A percentile compares a stretch with the other conserved stretches of the same genome.
Evolutionary conservation across 2,888 invertebrate species (phyloP).

Genomic region (Lithophane socia): DNA sequence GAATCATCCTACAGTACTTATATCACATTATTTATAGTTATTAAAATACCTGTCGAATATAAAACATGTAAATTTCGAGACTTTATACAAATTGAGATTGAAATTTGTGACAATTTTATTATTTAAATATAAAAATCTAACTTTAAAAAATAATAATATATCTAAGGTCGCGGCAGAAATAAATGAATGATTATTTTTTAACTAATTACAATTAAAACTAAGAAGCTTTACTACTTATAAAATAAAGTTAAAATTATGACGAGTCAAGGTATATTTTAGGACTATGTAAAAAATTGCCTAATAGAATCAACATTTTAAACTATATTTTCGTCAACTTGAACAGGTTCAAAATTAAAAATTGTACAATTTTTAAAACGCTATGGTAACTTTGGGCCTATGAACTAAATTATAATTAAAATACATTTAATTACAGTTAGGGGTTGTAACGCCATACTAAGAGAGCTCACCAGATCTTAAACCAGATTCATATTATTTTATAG

Average conservation of each 20-base stretch:
- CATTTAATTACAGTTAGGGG: conserved; percentile 61
- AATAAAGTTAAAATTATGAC: conserved; percentile 76
- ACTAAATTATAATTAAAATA: conserved; percentile 76
- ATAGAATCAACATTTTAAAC: conserved; percentile 64
- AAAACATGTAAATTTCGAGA: conserved; percentile 63
- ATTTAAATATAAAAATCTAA: conserved; percentile 64
- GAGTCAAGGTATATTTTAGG: conserved; percentile 70
- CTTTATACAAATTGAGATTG: conserved; percentile 60
- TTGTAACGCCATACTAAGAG: conserved; percentile 65
- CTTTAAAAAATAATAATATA: conserved; percentile 56
- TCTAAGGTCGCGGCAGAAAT: conserved; percentile 60
- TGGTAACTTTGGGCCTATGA: conserved; percentile 85
- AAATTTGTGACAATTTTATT: conserved; percentile 65
- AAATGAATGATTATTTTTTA: conserved; percentile 63
- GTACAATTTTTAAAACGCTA: conserved; percentile 81
- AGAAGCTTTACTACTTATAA: conserved; percentile 80
- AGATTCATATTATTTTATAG: conserved; percentile 54
- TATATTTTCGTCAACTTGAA: conserved; percentile 69
- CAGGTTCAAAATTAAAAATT: conserved; percentile 75
- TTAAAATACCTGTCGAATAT: conserved; percentile 52
- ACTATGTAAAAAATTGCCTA: conserved; percentile 63
- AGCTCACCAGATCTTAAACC: conserved; percentile 67
- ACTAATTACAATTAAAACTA: conserved; percentile 72
- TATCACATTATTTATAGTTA: conserved; percentile 66
- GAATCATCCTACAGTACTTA: conserved; percentile 53